Evolutionary conservation across 2,888 invertebrate genomes (phyloP), one percentile per base, ranked within the genome.

Genomic region (Zele albiditarsus): DNA sequence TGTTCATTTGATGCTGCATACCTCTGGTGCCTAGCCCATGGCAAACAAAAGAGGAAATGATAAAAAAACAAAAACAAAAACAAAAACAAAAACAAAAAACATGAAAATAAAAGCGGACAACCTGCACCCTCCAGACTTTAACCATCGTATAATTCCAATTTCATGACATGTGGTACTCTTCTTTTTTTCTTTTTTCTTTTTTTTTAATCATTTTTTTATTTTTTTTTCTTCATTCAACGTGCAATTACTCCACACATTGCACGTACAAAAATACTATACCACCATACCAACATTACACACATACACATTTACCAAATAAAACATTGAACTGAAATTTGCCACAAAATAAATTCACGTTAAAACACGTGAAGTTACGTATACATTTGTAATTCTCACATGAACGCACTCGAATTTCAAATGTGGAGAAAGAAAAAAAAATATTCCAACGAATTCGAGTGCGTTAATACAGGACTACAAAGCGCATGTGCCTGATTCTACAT

Each of bases 21-120:
- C 75, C 74, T 75, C 73, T 77, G 81, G 77, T 81, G 80, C 79
- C 79, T 77, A 77, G 80, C 76, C 79, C 75, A 73, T 79, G 80
- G 77, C 77, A 73, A 79, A 80, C 70, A 73, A 66, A 46, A 46
- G 46, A 46, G 53, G 66, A 69, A 58, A 33, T 53, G 25, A 63
- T 23, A 31, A 57, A 66, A 23, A 31, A 12, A 42, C 5, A 42
- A 14, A 57, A 73, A 58, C 23, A 65, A 49, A 62, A 12, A 14
- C 38, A 49, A 69, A 49, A 49, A 58, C 33, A 57, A 58, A 66
- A 38, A 66, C 27, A 12, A 16, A 46, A 46, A 27, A 73, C 38
- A 23, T 58, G 2, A 69, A 69, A 75, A 33, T 62, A 4, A 58
- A 69, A 72, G 46, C 49, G 46, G 67, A 46, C 60, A 68, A 63